Conservation (phyloP, 30 jellyfish, hydroid and myxozoan genomes). For the Hydractinia echinata region DNA sequence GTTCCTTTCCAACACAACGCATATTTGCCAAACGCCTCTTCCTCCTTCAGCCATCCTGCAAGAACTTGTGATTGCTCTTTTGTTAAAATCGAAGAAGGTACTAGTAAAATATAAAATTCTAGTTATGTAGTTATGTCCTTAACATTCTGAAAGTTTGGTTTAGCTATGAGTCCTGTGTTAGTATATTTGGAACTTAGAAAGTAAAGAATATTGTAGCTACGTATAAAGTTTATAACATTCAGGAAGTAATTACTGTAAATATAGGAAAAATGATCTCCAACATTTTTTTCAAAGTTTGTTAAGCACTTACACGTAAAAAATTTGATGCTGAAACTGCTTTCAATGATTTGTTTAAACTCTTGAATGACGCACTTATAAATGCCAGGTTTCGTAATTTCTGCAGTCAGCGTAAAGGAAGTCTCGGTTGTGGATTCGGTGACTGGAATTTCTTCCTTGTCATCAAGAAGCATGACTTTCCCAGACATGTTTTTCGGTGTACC, state of each 20-base stretch:
- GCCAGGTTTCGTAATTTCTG: background rate
- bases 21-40: constrained; percentile 3
- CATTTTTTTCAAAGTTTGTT: background rate
- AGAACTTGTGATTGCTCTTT: background rate
- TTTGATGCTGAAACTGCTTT: background rate
- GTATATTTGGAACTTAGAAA: too few species aligned
- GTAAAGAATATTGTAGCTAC: too few species aligned
- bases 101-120: background rate
- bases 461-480: background rate
- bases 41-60: constrained; percentile 3
- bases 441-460: background rate
- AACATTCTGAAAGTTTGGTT: too few species aligned
- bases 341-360: background rate
- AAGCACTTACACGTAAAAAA: background rate
- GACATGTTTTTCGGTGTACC: constrained; percentile 14
- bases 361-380: background rate
- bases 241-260: too few species aligned
- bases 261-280: too few species aligned
- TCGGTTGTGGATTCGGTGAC: background rate
- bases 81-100: background rate
- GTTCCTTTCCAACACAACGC: constrained; percentile 1
- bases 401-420: background rate
- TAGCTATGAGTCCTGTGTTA: too few species aligned
- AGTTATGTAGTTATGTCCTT: too few species aligned
- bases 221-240: too few species aligned